Percentiles rank a stretch among this genome's conserved stretches.
These are phyloP conservation scores for Temnothorax curvispinosus DNA, from an alignment of 1,140 invertebrate species.

Conservation along the genomic window DNA sequence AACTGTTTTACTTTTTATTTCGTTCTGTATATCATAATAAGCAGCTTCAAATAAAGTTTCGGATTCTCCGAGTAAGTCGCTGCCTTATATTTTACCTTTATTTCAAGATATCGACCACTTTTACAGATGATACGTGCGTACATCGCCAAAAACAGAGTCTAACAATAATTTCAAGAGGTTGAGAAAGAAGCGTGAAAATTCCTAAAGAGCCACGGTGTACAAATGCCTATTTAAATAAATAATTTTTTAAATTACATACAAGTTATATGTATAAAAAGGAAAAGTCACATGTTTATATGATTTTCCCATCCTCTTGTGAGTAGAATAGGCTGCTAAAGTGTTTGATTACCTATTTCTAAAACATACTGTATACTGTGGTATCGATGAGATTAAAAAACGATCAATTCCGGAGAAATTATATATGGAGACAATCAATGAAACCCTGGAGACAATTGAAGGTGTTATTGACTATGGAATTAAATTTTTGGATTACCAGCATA, in stretches of 20 bases:
- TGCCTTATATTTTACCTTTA: background rate
- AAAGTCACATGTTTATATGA: background rate
- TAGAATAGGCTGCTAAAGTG: too few relatives aligned
- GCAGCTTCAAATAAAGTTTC: slow-evolving; percentile 53
- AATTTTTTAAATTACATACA: background rate
- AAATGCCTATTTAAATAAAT: too few relatives aligned
- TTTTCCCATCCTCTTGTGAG: too few relatives aligned
- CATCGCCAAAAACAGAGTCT: background rate
- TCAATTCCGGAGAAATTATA: too few relatives aligned
- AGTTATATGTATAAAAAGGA: background rate
- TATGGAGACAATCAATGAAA: too few relatives aligned
- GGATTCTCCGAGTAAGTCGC: background rate
- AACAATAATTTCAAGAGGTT: background rate
- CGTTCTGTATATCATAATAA: slow-evolving; percentile 24
- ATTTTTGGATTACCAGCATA: too few relatives aligned
- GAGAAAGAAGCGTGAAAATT: background rate
- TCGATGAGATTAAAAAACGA: too few relatives aligned
- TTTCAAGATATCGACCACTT: background rate
- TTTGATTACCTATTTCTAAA: too few relatives aligned
- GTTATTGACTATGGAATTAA: too few relatives aligned
- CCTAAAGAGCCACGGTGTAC: too few relatives aligned
- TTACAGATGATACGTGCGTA: background rate
- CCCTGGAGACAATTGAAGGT: too few relatives aligned
- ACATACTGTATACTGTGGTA: too few relatives aligned
- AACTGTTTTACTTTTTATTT: slow-evolving; percentile 21